phyloP scores from a whole-genome alignment of 92 coral and sea anemone genomes.

The Porites cylindrica region DNA sequence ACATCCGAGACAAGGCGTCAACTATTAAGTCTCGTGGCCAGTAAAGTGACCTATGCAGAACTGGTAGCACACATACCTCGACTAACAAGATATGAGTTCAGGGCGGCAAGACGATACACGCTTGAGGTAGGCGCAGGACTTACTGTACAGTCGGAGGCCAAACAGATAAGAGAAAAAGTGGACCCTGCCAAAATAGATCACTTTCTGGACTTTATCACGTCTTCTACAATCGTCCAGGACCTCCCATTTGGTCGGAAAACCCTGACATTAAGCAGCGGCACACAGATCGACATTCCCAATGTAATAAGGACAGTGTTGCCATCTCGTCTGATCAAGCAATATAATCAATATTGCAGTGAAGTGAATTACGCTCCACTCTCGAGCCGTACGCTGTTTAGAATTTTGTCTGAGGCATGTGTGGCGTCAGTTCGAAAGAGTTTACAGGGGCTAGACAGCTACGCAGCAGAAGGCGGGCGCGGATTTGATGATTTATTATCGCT shows the following conservation, averaged over 20 bases:
- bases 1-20: slow-evolving; percentile 46
- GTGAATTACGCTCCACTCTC: slow-evolving; percentile 45
- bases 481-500: background rate
- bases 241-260: slow-evolving; percentile 66
- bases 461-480: no score
- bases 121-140: slow-evolving; percentile 56
- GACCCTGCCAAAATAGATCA: slow-evolving; percentile 53
- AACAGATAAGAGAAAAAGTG: slow-evolving; percentile 43
- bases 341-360: slow-evolving; percentile 53
- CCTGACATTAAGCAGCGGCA: slow-evolving; percentile 25
- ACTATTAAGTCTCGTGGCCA: slow-evolving; percentile 50
- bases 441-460: slow-evolving; percentile 54
- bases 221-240: slow-evolving; percentile 55
- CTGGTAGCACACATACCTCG: slow-evolving; percentile 37
- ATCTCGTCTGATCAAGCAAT: slow-evolving; percentile 51
- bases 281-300: slow-evolving; percentile 54
- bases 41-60: slow-evolving; percentile 48
- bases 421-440: slow-evolving; percentile 63
- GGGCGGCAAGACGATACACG: slow-evolving; percentile 46
- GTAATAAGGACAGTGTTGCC: slow-evolving; percentile 59
- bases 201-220: slow-evolving; percentile 59
- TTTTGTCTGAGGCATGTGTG: slow-evolving; percentile 51
- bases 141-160: slow-evolving; percentile 23
- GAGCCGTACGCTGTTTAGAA: slow-evolving; percentile 49
- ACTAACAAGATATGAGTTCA: slow-evolving; percentile 58